A percentile compares a stretch with the other conserved stretches of the same genome.
These are phyloP conservation scores for Burhinus oedicnemus DNA, from an alignment of 2,113 vertebrate genomes.

Conservation along the genomic window DNA sequence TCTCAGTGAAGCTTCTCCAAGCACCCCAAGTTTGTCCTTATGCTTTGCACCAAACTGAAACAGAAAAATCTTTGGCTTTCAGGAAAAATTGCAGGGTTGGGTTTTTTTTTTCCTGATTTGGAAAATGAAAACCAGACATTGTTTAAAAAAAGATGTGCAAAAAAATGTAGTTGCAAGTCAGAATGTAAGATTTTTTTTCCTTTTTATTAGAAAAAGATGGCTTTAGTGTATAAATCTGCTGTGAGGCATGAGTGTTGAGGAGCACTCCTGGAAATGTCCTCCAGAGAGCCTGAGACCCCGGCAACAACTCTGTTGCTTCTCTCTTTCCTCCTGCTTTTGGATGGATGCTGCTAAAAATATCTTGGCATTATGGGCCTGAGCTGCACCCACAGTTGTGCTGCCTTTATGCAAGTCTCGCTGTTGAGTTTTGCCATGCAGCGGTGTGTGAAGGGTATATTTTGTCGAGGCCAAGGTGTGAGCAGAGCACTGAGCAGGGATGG, in stretches of 20 bases:
- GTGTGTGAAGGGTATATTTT: neutral
- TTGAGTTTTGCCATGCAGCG: rapidly evolving
- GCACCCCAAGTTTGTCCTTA: neutral
- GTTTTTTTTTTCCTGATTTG: neutral
- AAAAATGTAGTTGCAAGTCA: neutral
- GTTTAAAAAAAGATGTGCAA: neutral
- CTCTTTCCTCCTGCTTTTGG: neutral
- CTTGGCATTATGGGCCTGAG: neutral
- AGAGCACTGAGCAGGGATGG: neutral
- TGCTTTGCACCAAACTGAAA: neutral
- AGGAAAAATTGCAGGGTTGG: neutral
- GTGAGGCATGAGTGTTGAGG: neutral
- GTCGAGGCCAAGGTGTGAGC: rapidly evolving
- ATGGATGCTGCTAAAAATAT: neutral
- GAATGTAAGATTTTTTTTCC: neutral
- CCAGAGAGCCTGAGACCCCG: neutral
- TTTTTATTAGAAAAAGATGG: neutral
- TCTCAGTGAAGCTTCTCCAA: neutral
- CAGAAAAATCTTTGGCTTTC: neutral
- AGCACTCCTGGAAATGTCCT: neutral
- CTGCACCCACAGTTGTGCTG: rapidly evolving
- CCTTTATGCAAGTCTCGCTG: too few relatives aligned
- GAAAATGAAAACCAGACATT: neutral
- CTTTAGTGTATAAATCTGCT: neutral
- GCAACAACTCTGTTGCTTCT: neutral